Conservation (phyloP, 2,888 invertebrate genomes). For the Megalurothrips usitatus region DNA sequence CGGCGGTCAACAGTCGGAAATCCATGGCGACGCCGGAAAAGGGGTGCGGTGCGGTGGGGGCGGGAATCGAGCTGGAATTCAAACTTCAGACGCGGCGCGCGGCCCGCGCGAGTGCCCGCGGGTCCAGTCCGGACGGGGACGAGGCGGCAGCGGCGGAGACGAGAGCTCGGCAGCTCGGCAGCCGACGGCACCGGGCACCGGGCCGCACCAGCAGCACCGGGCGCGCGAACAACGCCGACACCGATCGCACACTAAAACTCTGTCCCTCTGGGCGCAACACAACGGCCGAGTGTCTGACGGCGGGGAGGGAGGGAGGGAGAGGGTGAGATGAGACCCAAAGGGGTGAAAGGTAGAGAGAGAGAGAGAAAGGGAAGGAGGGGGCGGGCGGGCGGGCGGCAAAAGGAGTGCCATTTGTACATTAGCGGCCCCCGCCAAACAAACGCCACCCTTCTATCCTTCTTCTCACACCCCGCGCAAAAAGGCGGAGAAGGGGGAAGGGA, state of each 20-base stretch:
- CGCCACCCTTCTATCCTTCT: not conserved
- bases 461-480: conserved; percentile 7
- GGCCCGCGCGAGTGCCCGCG: no score
- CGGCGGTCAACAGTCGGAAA: not conserved
- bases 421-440: conserved; percentile 1
- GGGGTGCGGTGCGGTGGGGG: no score
- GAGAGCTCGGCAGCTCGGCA: no score
- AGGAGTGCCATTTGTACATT: not conserved
- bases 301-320: not conserved
- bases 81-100: no score
- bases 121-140: not conserved
- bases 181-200: not conserved
- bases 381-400: not conserved
- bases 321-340: not conserved
- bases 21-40: not conserved
- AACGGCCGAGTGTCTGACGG: not conserved
- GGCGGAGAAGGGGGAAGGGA: not conserved
- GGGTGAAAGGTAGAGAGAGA: not conserved
- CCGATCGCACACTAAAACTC: conserved; percentile 3
- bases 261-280: not conserved
- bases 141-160: not conserved
- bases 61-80: no score
- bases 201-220: not conserved
- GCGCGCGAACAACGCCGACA: not conserved
- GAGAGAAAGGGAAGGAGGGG: not conserved